Evolutionary conservation across 2,888 invertebrate species (phyloP).

Genomic region (Plagodis pulveraria): DNA sequence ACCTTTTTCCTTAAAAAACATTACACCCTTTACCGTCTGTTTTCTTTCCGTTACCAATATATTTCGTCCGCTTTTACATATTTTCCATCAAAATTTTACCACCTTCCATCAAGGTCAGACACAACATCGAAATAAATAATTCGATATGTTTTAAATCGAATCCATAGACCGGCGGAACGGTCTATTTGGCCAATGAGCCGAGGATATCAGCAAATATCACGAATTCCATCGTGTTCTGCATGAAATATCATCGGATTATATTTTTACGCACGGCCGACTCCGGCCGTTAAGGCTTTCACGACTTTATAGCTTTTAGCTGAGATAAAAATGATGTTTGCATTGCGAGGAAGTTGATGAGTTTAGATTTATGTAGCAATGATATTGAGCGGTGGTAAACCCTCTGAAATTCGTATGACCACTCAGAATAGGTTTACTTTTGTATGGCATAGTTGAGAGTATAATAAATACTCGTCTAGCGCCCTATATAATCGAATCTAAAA

Average conservation of each 20-base stretch:
- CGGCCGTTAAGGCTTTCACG: conserved; percentile 25
- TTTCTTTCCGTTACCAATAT: too few relatives aligned
- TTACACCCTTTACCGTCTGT: too few relatives aligned
- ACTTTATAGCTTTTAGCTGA: conserved; percentile 25
- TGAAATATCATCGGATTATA: conserved; percentile 30
- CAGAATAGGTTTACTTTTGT: too few relatives aligned
- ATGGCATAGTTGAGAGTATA: too few relatives aligned
- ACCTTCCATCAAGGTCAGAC: conserved; percentile 9
- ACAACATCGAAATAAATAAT: conserved; percentile 16
- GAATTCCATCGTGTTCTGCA: conserved; percentile 20
- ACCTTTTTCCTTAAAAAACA: too few relatives aligned
- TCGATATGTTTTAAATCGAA: conserved; percentile 14
- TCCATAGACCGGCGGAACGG: conserved; percentile 12
- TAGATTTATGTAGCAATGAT: neutral
- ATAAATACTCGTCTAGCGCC: too few relatives aligned
- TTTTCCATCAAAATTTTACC: neutral
- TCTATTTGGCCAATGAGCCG: conserved; percentile 20
- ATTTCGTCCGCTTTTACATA: too few relatives aligned
- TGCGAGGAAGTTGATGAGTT: conserved; percentile 10
- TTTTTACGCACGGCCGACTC: conserved; percentile 29
- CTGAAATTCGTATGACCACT: neutral
- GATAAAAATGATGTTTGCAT: conserved; percentile 15
- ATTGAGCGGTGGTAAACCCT: neutral
- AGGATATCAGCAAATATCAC: conserved; percentile 21
- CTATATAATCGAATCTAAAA: too few relatives aligned